Evolutionary conservation across 2,113 vertebrate species (phyloP), one percentile per base, ranked within the genome.

Genomic region (Synchiropus splendidus): DNA sequence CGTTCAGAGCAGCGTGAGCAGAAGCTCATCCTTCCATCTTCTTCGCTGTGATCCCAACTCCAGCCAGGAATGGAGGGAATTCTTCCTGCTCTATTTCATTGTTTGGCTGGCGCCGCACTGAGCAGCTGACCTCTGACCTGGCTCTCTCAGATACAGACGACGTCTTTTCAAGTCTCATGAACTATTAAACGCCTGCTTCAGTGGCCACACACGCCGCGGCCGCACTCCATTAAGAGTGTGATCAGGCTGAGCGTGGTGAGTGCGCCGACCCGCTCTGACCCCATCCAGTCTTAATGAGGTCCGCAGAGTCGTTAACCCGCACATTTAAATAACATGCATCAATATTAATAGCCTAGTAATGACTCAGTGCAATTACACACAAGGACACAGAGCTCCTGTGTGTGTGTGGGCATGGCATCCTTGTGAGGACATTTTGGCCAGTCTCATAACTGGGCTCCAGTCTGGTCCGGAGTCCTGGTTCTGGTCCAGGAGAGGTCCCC

Each of bases 341-440:
- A 73, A 80, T 75, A 80, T 74, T 64, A 66, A 75, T 71, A 39
- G 74, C 41, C 78, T 78, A 79, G 71, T 78, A 75, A 73, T 51
- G 66, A 69, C 54, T 69, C 46, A 43, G 36, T 54, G 66, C 52
- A 67, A 72, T 68, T 72, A 63, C 57, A 35, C 58, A 51, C 65
- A 62, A 35, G 48, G 49, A 49, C 50, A 39, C 31, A 38, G 44
- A 27, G 4, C 21, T 27, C 4, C 4, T 4, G 8, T 4, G 21
- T 27, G 21, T 27, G 21, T 27, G 21, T 27, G n/a, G n/a, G 4
- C 21, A 8, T 27, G 21, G 4, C 21, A 27, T 27, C 21, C 21
- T 4, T 27, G 21, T 27, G 21, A n/a, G n/a, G n/a, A n/a, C n/a
- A n/a, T n/a, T n/a, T n/a, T n/a, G n/a, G n/a, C n/a, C n/a, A n/a